Percentiles rank a stretch among this genome's conserved stretches.
Conservation (phyloP, 2,888 invertebrate species). For the Heliconius erato region DNA sequence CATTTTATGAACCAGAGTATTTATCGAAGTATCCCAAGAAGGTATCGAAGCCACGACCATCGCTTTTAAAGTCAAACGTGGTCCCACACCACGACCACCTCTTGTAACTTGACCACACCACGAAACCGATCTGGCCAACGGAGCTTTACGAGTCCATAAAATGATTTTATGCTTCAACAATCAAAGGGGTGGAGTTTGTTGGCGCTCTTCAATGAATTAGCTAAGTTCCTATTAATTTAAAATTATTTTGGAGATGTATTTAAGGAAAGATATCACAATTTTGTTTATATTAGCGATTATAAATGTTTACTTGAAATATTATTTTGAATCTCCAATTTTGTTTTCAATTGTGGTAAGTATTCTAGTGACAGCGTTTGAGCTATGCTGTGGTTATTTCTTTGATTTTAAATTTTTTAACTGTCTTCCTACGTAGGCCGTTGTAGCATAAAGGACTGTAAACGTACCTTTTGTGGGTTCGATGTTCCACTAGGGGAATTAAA, state of each 20-base stretch:
- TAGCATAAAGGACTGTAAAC: no score
- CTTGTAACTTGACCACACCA: constrained; percentile 42
- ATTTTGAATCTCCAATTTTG: no score
- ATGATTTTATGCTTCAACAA: constrained; percentile 58
- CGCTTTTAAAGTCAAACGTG: not conserved
- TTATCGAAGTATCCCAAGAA: no score
- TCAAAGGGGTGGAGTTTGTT: constrained; percentile 55
- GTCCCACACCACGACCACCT: not conserved
- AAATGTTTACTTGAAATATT: no score
- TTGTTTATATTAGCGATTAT: not conserved
- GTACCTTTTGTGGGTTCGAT: no score
- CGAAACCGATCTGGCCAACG: constrained; percentile 64
- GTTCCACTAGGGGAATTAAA: no score
- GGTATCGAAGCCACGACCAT: not conserved
- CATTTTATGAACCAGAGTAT: no score
- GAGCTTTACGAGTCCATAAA: constrained; percentile 63
- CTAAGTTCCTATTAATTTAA: constrained; percentile 34
- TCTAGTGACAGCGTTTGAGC: no score
- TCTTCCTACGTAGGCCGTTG: no score
- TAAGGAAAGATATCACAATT: not conserved
- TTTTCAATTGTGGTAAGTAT: no score
- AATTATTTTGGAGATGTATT: constrained; percentile 5
- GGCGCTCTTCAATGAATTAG: constrained; percentile 43
- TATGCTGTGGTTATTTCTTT: no score
- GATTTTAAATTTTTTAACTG: no score